A percentile compares a stretch with the other conserved stretches of the same genome.
Evolutionary conservation across 2,113 vertebrate species (phyloP).

Genomic region (Polypterus bichir): DNA sequence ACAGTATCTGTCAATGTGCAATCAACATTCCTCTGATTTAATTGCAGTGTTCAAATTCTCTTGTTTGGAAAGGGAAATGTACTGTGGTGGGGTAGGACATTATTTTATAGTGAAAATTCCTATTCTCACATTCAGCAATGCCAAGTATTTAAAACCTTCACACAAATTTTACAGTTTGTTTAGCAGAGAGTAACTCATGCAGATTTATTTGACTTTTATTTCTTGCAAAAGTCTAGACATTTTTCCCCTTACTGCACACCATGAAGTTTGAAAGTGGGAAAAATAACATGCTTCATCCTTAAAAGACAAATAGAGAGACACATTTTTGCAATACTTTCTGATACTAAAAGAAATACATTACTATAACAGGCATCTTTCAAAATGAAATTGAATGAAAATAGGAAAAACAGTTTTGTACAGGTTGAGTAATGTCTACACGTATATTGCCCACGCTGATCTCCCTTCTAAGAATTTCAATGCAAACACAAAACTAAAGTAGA

Average conservation of each 20-base stretch:
- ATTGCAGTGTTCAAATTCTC: conserved; percentile 15
- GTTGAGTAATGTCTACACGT: no score
- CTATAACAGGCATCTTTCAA: no score
- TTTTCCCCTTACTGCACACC: conserved; percentile 14
- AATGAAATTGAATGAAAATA: no score
- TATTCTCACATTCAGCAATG: conserved; percentile 18
- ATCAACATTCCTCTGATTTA: conserved; percentile 10
- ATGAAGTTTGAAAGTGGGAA: conserved; percentile 12
- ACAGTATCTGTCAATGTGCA: conserved; percentile 1
- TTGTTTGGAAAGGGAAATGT: conserved; percentile 26
- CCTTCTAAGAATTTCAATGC: no score
- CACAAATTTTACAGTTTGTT: conserved; percentile 24
- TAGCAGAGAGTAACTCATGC: conserved; percentile 21
- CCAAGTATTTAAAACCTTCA: conserved; percentile 21
- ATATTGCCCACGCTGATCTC: no score
- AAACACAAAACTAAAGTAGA: no score
- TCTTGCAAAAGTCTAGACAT: conserved; percentile 34
- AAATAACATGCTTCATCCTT: conserved; percentile 14
- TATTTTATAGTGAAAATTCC: conserved; percentile 21
- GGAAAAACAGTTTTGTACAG: no score
- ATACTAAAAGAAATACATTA: conserved; percentile 20
- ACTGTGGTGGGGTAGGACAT: conserved; percentile 20
- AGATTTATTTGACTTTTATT: conserved; percentile 40
- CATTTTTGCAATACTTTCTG: conserved; percentile 37
- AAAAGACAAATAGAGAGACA: conserved; percentile 33